These are phyloP conservation scores for Rhopalosiphum padi DNA, from an alignment of 1,140 invertebrate genomes.

Conservation along the genomic window DNA sequence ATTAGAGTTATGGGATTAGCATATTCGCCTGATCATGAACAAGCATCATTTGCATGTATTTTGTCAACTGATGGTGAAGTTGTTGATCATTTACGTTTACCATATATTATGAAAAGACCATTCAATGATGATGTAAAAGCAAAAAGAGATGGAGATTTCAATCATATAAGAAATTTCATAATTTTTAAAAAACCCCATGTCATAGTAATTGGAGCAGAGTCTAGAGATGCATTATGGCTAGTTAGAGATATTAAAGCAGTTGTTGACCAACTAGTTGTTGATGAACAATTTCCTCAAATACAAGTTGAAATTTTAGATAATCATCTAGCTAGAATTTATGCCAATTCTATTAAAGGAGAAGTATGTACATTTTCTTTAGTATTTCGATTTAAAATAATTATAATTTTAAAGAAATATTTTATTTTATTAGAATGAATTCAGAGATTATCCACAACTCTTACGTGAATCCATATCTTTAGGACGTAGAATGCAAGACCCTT, in stretches of 20 bases:
- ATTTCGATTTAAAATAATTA: conserved; percentile 43
- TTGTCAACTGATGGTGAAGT: conserved; percentile 90
- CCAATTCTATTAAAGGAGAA: conserved; percentile 87
- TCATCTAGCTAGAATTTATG: conserved; percentile 88
- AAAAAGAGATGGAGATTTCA: conserved; percentile 81
- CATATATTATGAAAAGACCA: conserved; percentile 82
- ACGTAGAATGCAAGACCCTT: conserved; percentile 91
- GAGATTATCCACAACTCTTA: conserved; percentile 87
- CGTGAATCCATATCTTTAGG: conserved; percentile 92
- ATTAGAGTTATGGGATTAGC: conserved; percentile 87
- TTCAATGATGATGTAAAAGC: conserved; percentile 75
- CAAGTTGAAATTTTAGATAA: conserved; percentile 93
- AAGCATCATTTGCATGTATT: conserved; percentile 88
- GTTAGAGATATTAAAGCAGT: conserved; percentile 84
- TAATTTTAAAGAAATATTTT: conserved; percentile 57
- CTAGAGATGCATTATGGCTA: conserved; percentile 84
- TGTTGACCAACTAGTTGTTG: conserved; percentile 77
- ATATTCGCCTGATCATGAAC: conserved; percentile 84
- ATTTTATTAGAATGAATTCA: conserved; percentile 75
- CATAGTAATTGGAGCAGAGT: conserved; percentile 89
- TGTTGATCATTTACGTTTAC: conserved; percentile 86
- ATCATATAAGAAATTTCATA: conserved; percentile 86
- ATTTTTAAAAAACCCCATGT: conserved; percentile 91
- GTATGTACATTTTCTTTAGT: conserved; percentile 63
- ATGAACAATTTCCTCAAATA: conserved; percentile 88